Evolutionary conservation across 2,797 vertebrate genomes (phyloP), one percentile per base, ranked within the genome.

Genomic region (Avahi laniger): DNA sequence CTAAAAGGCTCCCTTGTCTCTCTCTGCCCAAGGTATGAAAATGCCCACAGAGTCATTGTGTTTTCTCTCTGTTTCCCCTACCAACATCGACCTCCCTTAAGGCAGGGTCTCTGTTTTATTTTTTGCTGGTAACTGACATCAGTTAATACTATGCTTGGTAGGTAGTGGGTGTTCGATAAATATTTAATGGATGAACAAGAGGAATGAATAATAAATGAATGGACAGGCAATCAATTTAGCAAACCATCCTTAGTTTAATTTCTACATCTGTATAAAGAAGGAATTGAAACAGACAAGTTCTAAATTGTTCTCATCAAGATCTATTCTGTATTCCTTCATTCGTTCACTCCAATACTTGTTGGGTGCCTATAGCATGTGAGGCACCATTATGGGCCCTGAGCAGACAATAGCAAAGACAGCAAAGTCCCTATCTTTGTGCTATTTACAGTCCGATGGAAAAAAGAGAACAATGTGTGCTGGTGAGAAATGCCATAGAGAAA

Each of bases 251-350:
- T n/a, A n/a, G 50, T 38, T n/a, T 69, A 57, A 75, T 96, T 82
- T 96, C 69, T 38, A 63, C 33, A 65, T 82, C 50, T 92, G 41
- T 87, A 22, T 89, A 54, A 73, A 63, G 78, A 91, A 87, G 41
- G 46, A 70, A 48, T 48, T 54, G 70, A 89, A 65, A 18, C 6
- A 75, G 63, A 13, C 65, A 70, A 17, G 7, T 93, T 93, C 41
- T 83, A 79, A 94, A 69, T 80, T 38, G 18, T 76, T 79, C 17
- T 79, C 52, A 26, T 86, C 80, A 41, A 50, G 13, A 69, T 43
- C 43, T n/a, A 82, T 61, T n/a, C 75, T 73, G 33, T 28, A 83
- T 54, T 26, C 15, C 89, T 35, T 80, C 26, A 78, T 89, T 82
- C 35, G 28, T 26, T 72, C 22, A 54, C 14, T 7, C 12, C 24